Evolutionary conservation across 2,797 vertebrate genomes (phyloP).

Genomic region (Sebastes kiyomatsui): DNA sequence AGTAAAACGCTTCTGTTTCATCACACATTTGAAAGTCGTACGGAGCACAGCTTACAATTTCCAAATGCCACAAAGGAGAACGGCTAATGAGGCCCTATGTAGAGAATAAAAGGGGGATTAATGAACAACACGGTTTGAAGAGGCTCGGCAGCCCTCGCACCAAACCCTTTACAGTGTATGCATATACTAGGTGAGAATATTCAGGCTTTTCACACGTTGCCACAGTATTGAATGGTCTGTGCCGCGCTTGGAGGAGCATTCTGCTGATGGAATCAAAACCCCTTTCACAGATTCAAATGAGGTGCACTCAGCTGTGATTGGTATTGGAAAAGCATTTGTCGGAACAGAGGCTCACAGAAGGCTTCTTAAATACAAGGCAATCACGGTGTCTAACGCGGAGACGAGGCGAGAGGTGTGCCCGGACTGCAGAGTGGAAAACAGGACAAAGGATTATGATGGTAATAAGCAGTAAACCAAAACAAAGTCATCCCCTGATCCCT

Average conservation of each 20-base stretch:
- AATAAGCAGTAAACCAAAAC: constrained; percentile 87
- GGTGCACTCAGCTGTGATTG: constrained; percentile 85
- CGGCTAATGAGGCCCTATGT: constrained; percentile 67
- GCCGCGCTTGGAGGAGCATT: constrained; percentile 80
- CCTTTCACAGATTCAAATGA: constrained; percentile 88
- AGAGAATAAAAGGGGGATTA: constrained; percentile 75
- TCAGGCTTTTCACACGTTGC: constrained; percentile 68
- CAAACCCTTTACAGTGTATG: constrained; percentile 56
- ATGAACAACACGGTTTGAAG: constrained; percentile 70
- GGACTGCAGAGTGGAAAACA: constrained; percentile 80
- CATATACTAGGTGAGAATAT: constrained; percentile 76
- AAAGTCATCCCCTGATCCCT: constrained; percentile 83
- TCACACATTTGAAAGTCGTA: constrained; percentile 62
- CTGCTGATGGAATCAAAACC: constrained; percentile 87
- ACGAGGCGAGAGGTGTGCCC: constrained; percentile 80
- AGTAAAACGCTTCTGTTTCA: constrained; percentile 55
- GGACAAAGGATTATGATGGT: constrained; percentile 86
- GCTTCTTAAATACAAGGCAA: constrained; percentile 87
- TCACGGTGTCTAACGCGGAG: constrained; percentile 79
- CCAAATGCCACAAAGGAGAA: constrained; percentile 56
- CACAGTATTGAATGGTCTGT: constrained; percentile 79
- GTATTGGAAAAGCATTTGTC: constrained; percentile 88
- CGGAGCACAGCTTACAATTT: constrained; percentile 52
- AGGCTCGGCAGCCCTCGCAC: constrained; percentile 48
- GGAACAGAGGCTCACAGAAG: constrained; percentile 83